These are phyloP conservation scores for Isaurus tuberculatus DNA, from an alignment of 92 coral and sea anemone genomes.

Conservation along the genomic window DNA sequence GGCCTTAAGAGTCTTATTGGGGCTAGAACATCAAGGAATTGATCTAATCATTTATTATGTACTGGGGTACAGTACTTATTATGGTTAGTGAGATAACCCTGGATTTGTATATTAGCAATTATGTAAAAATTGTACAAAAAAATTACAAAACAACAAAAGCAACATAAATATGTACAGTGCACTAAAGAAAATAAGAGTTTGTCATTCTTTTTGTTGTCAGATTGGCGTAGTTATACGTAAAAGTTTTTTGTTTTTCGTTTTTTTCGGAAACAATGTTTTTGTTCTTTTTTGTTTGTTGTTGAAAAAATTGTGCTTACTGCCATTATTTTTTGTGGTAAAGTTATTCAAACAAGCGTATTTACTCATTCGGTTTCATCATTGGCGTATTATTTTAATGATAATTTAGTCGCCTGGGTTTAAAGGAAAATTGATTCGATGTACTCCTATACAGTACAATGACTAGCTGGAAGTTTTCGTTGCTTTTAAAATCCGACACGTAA, in stretches of 20 bases:
- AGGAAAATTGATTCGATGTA: background rate
- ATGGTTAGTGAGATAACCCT: slow-evolving; percentile 11
- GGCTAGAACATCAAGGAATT: background rate
- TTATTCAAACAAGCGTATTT: background rate
- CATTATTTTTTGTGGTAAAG: background rate
- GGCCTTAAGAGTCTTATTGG: background rate
- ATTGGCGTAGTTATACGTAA: background rate
- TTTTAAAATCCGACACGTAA: background rate
- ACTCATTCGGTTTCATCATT: too few species aligned
- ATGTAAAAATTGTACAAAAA: slow-evolving; percentile 49
- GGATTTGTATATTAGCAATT: slow-evolving; percentile 19
- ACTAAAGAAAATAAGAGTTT: slow-evolving; percentile 12
- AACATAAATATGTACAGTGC: slow-evolving; percentile 44
- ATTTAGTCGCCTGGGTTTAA: background rate
- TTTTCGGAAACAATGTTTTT: background rate
- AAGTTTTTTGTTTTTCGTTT: background rate
- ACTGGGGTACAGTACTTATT: background rate
- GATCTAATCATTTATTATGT: background rate
- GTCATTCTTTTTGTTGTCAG: background rate
- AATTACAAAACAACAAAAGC: slow-evolving; percentile 45
- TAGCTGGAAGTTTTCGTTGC: background rate
- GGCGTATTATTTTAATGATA: too few species aligned
- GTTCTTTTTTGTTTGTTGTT: background rate
- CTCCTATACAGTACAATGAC: background rate
- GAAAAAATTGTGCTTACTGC: background rate